Base-by-base conservation (phyloP, 2,888 invertebrate genomes). In the Ichneumoninae sp. region DNA sequence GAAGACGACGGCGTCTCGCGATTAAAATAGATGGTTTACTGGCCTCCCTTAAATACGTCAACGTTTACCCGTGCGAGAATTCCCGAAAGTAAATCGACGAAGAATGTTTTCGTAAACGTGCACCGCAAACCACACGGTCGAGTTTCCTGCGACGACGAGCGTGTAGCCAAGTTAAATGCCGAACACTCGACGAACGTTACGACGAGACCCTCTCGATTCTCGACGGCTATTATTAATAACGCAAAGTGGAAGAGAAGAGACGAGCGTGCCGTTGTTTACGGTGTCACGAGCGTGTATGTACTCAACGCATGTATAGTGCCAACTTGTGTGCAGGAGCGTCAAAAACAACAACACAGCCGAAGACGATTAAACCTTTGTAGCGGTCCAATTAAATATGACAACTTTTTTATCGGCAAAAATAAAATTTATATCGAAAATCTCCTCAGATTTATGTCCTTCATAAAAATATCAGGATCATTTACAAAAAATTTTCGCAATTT, bases 1-100 rank as follows among this genome's bases (percentile, higher is more conserved):
- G 78, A 77, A 40, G 66, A 33, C 65, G 52, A 30, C 68, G 63
- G 57, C 54, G 75, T 85, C 71, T 83, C 81, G 83, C 82, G 83
- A 83, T 82, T 78, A 77, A 93, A 93, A 93, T 93, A 92, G 93
- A 93, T 93, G 91, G 90, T 93, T 93, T 93, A 93, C 92, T 89
- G 90, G 52, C 60, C 89, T 91, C 92, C 92, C 92, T 93, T 93
- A 93, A 93, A 93, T 91, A 92, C 92, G 92, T 93, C 92, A 92
- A 92, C 92, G 91, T 93, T 93, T 92, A 93, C 89, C 77, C 82
- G 75, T 50, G 91, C 89, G 90, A 88, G 91, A 91, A 93, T 93
- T 92, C 91, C 90, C 89, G 91, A 92, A 92, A 93, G 93, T 92
- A 93, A 93, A 93, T 93, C 92, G 92, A 92, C 89, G 87, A 80